A percentile compares a stretch with the other conserved stretches of the same genome.
Conservation (phyloP, 2,888 invertebrate genomes). For the Amiota minor region DNA sequence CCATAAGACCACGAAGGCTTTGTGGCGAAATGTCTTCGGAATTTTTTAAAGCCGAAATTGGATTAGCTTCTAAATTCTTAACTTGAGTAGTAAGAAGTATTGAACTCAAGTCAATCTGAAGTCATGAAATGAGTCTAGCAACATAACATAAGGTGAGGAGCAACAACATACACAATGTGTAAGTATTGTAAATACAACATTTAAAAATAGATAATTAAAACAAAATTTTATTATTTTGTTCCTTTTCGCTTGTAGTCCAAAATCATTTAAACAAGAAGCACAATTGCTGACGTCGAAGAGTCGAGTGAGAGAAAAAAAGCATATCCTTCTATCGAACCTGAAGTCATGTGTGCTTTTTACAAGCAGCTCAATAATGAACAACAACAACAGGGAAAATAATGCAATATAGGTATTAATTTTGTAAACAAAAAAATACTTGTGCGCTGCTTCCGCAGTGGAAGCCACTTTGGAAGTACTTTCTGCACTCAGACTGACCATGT, state of each 20-base stretch:
- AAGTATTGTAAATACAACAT: neutral
- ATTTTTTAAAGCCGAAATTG: neutral
- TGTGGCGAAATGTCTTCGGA: neutral
- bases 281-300: constrained; percentile 4
- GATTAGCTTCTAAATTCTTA: constrained; percentile 24
- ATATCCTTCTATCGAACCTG: too few species aligned
- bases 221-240: neutral
- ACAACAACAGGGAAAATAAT: too few species aligned
- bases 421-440: too few species aligned
- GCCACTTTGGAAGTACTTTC: too few species aligned
- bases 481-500: too few species aligned
- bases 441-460: too few species aligned
- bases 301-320: too few species aligned
- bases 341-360: too few species aligned
- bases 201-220: constrained; percentile 11
- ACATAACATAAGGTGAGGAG: neutral
- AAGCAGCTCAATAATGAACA: too few species aligned
- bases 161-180: neutral
- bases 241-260: neutral
- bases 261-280: constrained; percentile 6
- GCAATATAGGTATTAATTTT: too few species aligned
- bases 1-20: constrained; percentile 2
- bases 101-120: constrained; percentile 25
- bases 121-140: too few species aligned
- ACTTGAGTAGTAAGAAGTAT: constrained; percentile 22